Conservation (phyloP, 2,113 vertebrate species). For the Recurvirostra avosetta region DNA sequence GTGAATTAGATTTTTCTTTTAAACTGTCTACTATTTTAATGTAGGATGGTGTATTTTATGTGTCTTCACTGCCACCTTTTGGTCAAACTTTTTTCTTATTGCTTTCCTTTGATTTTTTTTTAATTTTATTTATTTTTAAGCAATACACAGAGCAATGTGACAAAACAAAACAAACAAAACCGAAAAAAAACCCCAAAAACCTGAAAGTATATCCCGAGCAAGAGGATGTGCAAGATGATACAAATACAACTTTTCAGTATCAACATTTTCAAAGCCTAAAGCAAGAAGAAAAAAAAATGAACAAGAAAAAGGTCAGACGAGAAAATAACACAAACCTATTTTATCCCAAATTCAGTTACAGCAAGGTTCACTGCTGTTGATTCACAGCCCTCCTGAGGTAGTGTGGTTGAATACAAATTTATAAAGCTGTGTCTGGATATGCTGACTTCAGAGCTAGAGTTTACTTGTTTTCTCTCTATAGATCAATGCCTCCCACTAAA, state of each 20-base stretch:
- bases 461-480: not conserved
- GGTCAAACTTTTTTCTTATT: not conserved
- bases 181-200: not conserved
- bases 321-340: not conserved
- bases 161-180: not conserved
- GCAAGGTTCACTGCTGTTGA: not conserved
- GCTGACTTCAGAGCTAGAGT: not conserved
- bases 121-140: not conserved
- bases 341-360: not conserved
- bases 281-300: not conserved
- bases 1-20: not conserved
- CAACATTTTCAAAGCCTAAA: not conserved
- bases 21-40: not conserved
- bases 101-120: not conserved
- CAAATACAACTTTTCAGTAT: not conserved
- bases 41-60: not conserved
- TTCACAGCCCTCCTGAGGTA: not conserved
- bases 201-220: not conserved
- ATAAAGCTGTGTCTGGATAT: not conserved
- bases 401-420: not conserved
- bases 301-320: not conserved
- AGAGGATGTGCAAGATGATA: not conserved
- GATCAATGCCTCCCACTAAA: not conserved
- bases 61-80: conserved; percentile 59
- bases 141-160: not conserved